Evolutionary conservation across 1,140 invertebrate genomes (phyloP), one percentile per base, ranked within the genome.

Genomic region (Dinoponera quadriceps): DNA sequence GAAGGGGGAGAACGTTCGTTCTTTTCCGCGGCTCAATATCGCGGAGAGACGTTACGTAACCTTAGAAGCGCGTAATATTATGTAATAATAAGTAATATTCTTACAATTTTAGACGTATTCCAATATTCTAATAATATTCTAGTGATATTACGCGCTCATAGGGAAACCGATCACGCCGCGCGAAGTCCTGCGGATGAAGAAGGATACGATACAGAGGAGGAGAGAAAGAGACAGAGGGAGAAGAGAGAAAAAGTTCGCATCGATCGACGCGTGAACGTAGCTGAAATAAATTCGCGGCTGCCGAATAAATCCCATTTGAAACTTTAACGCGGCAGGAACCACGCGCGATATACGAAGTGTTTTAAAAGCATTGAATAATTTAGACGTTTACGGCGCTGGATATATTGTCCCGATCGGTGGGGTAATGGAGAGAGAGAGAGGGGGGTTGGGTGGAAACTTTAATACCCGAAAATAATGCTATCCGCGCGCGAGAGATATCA

Each of bases 101-200:
- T n/a, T n/a, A n/a, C n/a, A n/a, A n/a, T n/a, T n/a, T n/a, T n/a
- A n/a, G n/a, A n/a, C n/a, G n/a, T n/a, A n/a, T n/a, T n/a, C n/a
- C n/a, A n/a, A n/a, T n/a, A n/a, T n/a, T n/a, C n/a, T n/a, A n/a
- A n/a, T n/a, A n/a, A n/a, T n/a, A n/a, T n/a, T n/a, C n/a, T n/a
- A n/a, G n/a, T n/a, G n/a, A n/a, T n/a, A n/a, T n/a, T n/a, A n/a
- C n/a, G n/a, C n/a, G n/a, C n/a, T n/a, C n/a, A n/a, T n/a, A n/a
- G n/a, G n/a, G n/a, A n/a, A n/a, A 78, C 74, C 49, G 29, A 49
- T 78, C 74, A 78, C 63, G 74, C 68, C 62, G 20, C 29, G 63
- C 49, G 49, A 55, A 63, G 27, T 78, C 22, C 33, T 68, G 74
- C 27, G 44, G 25, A 68, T 33, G 73, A 55, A 55, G 55, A 29